Evolutionary conservation across 1,140 invertebrate species (phyloP), one percentile per base, ranked within the genome.

Genomic region (Elymnias hypermnestra): DNA sequence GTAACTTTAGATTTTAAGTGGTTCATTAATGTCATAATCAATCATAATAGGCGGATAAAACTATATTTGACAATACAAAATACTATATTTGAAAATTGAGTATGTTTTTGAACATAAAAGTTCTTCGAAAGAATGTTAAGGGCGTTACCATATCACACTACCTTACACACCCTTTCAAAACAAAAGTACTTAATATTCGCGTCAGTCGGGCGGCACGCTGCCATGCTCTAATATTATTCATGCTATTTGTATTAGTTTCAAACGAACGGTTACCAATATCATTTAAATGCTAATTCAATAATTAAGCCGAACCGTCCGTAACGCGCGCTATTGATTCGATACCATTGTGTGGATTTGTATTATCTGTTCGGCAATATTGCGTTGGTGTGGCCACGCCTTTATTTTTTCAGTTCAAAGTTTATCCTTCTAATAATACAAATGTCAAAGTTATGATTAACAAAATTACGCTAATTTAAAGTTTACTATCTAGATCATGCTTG

Each of bases 221-320:
- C 29, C 59, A 46, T 51, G 38, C 61, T 63, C 57, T 67, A 63
- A 62, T 57, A 83, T 83, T 86, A 87, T 87, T 86, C 82, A 86
- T 86, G 78, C 77, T 64, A 84, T 81, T 84, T 82, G 81, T 87
- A 83, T 87, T 87, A 87, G 82, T 87, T 84, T 83, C 85, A 87
- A 87, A 84, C 83, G 83, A 87, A 85, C 76, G 85, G 78, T 81
- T 83, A 77, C 81, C 85, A 72, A 87, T 83, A 87, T 87, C 69
- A 86, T 87, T 87, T 87, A 87, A 84, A 87, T 87, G 85, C 83
- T 87, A 87, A 87, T 87, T 84, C 83, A 73, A 86, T 86, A 87
- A 87, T 87, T 87, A 87, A 83, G 70, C 57, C 72, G 68, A 66
- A 57, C 72, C 68, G 55, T 54, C 67, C 70, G 70, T 72, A 68